Evolutionary conservation across 1,140 invertebrate genomes (phyloP), one percentile per base, ranked within the genome.

Genomic region (Cepaea nemoralis): DNA sequence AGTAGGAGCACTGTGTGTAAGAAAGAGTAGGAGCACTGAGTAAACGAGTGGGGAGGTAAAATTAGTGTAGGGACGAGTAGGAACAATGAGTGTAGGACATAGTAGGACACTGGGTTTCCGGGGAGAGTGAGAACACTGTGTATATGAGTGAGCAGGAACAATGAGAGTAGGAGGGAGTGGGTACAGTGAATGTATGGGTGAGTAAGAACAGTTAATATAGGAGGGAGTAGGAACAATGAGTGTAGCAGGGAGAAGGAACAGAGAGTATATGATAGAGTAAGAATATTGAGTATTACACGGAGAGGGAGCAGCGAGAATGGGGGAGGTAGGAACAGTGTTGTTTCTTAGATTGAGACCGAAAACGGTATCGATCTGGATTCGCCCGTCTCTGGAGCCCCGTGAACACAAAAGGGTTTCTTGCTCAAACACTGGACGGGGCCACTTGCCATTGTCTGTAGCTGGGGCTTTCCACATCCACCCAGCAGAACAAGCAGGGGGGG

Each of bases 351-450:
- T 42, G 39, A n/a, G 22, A 40, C 69, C 69, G 24, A 39, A 70
- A 70, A 22, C 14, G 69, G 69, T 39, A 70, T 70, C 69, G 69
- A 70, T 70, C 69, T 70, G 6, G 16, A 37, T 70, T 70, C 69
- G 40, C 39, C 40, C n/a, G n/a, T 35, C 69, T 24, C 69, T 70
- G 69, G 69, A 70, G 40, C 69, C 40, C 35, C 69, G 12, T 14
- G 24, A 70, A 42, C 35, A 39, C 35, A 70, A 70, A 70, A 42
- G 35, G 22, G 69, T n/a, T 42, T 40, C 69, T 70, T 70, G 69
- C 22, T 37, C 69, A 70, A 70, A 70, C 40, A 70, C 69, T 70
- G 40, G 59, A 63, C 27, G 16, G 35, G 24, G 69, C 35, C 69
- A 40, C 69, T 42, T 40, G 69, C 69, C 27, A 70, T 70, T 70